Percentiles rank a stretch among this genome's conserved stretches.
Conservation (phyloP, 1,140 invertebrate genomes). For the Helicoverpa zea region DNA sequence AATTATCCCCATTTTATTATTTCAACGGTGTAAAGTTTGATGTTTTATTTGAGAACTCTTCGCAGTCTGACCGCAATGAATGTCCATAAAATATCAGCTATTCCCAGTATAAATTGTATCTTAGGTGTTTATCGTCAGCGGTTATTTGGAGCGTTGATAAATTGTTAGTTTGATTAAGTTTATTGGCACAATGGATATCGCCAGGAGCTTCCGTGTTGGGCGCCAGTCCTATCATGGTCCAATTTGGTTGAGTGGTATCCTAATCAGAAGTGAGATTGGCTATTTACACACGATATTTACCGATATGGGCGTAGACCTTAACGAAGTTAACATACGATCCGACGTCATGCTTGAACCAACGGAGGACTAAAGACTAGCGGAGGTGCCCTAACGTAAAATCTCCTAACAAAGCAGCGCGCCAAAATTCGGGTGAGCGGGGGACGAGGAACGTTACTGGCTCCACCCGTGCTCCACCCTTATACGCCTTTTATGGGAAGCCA, state of each 20-base stretch:
- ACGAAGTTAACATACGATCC: conserved; percentile 6
- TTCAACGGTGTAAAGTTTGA: conserved; percentile 26
- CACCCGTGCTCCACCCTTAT: too few relatives aligned
- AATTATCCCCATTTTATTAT: conserved; percentile 37
- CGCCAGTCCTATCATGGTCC: conserved; percentile 37
- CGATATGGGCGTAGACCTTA: conserved; percentile 23
- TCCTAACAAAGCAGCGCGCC: too few relatives aligned
- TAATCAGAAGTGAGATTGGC: conserved; percentile 38
- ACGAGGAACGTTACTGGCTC: too few relatives aligned
- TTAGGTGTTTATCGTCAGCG: conserved; percentile 30
- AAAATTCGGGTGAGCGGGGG: too few relatives aligned
- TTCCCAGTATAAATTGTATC: conserved; percentile 14
- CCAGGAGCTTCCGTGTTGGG: conserved; percentile 35
- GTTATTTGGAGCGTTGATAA: conserved; percentile 31
- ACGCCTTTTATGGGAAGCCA: too few relatives aligned
- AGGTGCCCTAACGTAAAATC: too few relatives aligned
- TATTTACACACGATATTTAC: conserved; percentile 29
- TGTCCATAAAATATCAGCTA: background rate
- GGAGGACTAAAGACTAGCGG: too few relatives aligned
- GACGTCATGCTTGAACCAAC: conserved; percentile 6
- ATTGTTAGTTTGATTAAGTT: conserved; percentile 17
- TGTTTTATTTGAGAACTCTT: background rate
- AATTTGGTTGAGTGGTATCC: conserved; percentile 41
- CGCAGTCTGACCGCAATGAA: background rate
- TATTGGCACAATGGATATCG: conserved; percentile 31